These are phyloP conservation scores for Colostygia pectinataria DNA, from an alignment of 2,888 invertebrate genomes.

Conservation along the genomic window DNA sequence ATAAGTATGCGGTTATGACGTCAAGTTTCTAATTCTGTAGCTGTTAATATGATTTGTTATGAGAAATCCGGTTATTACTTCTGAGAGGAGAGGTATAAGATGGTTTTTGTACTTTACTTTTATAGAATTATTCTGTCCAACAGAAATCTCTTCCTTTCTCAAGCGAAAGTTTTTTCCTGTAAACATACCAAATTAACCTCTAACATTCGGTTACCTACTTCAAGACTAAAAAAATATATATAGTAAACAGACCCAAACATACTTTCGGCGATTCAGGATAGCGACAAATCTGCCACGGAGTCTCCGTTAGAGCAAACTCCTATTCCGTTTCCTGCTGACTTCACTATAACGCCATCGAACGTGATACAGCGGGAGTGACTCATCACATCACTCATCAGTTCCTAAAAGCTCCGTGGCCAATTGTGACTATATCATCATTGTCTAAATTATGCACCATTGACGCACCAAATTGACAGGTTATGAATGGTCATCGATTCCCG, in stretches of 20 bases:
- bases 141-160: no score
- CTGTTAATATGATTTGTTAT: slow-evolving; percentile 23
- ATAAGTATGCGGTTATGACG: slow-evolving; percentile 31
- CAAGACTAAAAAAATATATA: no score
- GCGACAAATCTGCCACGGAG: no score
- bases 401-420: slow-evolving; percentile 37
- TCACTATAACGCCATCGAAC: slow-evolving; percentile 10
- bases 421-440: slow-evolving; percentile 51
- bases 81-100: not conserved
- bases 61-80: slow-evolving; percentile 10
- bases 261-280: not conserved
- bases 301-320: no score
- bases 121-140: no score
- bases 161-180: no score
- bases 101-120: no score
- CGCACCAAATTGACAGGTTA: slow-evolving; percentile 61
- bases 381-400: slow-evolving; percentile 31
- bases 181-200: no score
- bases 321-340: slow-evolving; percentile 1
- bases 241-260: no score
- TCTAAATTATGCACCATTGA: slow-evolving; percentile 53
- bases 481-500: slow-evolving; percentile 38
- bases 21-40: slow-evolving; percentile 23
- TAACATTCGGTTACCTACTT: no score
- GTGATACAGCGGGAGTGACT: slow-evolving; percentile 12